Base-by-base conservation (phyloP, 2,888 invertebrate species). In the Antheraea assamensis region DNA sequence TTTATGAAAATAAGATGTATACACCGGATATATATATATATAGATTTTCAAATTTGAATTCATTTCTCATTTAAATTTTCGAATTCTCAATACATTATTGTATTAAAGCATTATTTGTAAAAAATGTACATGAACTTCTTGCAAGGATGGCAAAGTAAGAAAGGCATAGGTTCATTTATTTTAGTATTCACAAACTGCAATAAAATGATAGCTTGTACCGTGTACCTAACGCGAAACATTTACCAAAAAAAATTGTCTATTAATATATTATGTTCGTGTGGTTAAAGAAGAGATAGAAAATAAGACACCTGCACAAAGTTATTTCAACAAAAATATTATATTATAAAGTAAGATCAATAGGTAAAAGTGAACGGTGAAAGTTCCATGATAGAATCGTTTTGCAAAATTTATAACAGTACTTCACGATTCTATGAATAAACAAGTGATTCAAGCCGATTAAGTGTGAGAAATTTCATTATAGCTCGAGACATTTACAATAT, bases 371-470 rank as follows among this genome's bases (percentile, higher is more conserved):
- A 73, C 71, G 75, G 74, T 74, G 75, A 77, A 78, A 78, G 76
- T 74, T 77, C 73, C 71, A 80, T 74, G 76, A 72, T 78, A 76
- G 73, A 74, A 70, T 73, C 74, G 74, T 52, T 76, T 79, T 74
- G 77, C 52, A 74, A 71, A 71, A 77, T 76, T 72, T 73, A 71
- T 72, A 72, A 68, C 68, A 68, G 72, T 68, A 64, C 24, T 52
- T 71, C 71, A 47, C 21, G 31, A 27, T 31, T 49, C 17, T 71
- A 68, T 70, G 73, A 72, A 49, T 72, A 71, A 27, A 61, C 27
- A 61, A 30, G 15, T 61, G 61, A 61, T 61, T 61, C 2, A 4
- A 61, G 13, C 61, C 10, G 21, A 61, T 61, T 61, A 15, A 10
- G 27, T 15, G 61, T 61, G 61, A 15, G 61, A 15, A 24, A 52